phyloP scores from a whole-genome alignment of 1,140 invertebrate species.

The Nymphalis io region DNA sequence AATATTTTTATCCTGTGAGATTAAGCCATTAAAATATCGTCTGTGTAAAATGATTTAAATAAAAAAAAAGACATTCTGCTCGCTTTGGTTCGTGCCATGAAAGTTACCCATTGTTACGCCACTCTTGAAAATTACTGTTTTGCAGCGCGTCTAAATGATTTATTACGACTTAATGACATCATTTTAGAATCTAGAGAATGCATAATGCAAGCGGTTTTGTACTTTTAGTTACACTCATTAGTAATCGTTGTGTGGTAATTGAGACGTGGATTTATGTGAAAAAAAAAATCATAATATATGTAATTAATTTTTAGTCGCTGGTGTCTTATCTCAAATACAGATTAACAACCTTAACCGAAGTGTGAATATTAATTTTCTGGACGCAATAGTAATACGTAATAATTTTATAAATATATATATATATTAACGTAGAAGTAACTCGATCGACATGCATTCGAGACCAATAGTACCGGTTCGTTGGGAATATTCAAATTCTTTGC shows the following conservation, averaged over 20 bases:
- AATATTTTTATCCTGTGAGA: not conserved
- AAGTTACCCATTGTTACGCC: constrained; percentile 30
- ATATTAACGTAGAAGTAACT: not conserved
- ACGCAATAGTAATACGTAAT: no score
- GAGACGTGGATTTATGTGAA: not conserved
- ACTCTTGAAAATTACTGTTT: constrained; percentile 34
- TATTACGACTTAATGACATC: constrained; percentile 37
- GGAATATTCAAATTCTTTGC: constrained; percentile 73
- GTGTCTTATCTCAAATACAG: no score
- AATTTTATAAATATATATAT: not conserved
- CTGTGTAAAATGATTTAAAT: constrained; percentile 16
- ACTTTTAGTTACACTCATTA: not conserved
- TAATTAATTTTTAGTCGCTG: no score
- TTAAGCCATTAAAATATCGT: no score
- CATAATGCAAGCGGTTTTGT: constrained; percentile 29
- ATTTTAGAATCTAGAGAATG: constrained; percentile 29
- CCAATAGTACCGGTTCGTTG: constrained; percentile 45
- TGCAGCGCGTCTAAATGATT: constrained; percentile 36
- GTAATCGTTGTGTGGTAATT: not conserved
- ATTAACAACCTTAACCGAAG: no score
- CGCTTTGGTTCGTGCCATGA: constrained; percentile 8
- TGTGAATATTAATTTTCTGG: no score
- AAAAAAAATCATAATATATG: not conserved
- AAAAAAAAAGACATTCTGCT: constrained; percentile 13
- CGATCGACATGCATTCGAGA: constrained; percentile 33